Conservation (phyloP, 2,888 invertebrate genomes). For the Acleris literana region DNA sequence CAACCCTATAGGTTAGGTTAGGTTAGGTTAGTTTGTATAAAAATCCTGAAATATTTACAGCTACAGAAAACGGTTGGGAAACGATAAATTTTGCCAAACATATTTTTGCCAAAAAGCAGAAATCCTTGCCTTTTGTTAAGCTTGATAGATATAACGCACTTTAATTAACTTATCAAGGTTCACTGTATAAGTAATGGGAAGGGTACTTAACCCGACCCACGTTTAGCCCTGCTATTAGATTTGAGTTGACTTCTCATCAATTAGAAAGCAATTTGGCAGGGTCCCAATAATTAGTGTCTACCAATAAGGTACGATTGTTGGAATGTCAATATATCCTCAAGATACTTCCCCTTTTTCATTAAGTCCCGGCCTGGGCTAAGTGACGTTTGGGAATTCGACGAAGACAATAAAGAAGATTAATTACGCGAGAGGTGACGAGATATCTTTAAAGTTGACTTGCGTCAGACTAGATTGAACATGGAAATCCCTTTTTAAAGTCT, state of each 20-base stretch:
- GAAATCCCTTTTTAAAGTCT: too few species aligned
- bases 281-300: slow-evolving; percentile 26
- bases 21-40: too few species aligned
- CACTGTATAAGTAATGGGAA: too few species aligned
- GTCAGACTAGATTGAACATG: too few species aligned
- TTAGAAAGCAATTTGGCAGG: slow-evolving; percentile 24
- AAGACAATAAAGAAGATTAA: slow-evolving; percentile 25
- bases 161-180: too few species aligned
- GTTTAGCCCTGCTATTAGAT: neutral
- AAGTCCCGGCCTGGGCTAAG: slow-evolving; percentile 20
- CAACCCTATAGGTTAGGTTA: too few species aligned
- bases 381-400: slow-evolving; percentile 17
- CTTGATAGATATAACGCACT: too few species aligned
- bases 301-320: slow-evolving; percentile 27
- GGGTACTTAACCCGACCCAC: neutral
- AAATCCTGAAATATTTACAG: too few species aligned
- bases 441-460: neutral
- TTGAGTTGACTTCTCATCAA: slow-evolving; percentile 2
- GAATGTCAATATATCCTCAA: slow-evolving; percentile 34
- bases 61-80: too few species aligned
- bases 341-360: slow-evolving; percentile 30
- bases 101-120: too few species aligned
- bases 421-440: slow-evolving; percentile 19
- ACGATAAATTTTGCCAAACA: too few species aligned
- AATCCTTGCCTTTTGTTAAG: too few species aligned